Base-by-base conservation (phyloP, 2,113 vertebrate species). In the Lophius piscatorius region DNA sequence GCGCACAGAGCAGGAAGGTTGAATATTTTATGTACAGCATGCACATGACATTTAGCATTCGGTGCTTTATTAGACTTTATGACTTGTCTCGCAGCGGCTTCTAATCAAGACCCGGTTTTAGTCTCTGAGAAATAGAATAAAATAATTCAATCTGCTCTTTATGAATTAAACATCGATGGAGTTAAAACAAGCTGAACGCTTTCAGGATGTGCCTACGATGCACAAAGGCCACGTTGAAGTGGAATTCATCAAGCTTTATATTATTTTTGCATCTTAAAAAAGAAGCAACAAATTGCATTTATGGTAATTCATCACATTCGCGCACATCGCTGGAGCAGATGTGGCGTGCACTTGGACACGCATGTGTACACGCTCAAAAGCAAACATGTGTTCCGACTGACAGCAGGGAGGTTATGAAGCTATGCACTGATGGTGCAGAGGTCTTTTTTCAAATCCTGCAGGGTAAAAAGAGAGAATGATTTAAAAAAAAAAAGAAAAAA, bases 121-220 rank as follows among this genome's bases (percentile, higher is more conserved):
- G 3, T 58, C 45, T 1, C 6, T 20, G 2, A 38, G 48, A 50
- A 38, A 61, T 51, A 34, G 21, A 36, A 35, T 51, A 33, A 17
- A 48, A 61, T 54, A 35, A 66, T 70, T 66, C 44, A 47, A 44
- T 60, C 42, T 21, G 17, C 13, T n/a, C 55, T 70, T 63, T 63
- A 73, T 81, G 70, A 81, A 81, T 81, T 78, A 76, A 78, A n/a
- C 50, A 83, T 75, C 29, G 17, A 39, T 45, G 6, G 62, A 40
- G 26, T 38, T 39, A 41, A 50, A 63, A 70, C 6, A 24, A 66
- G 63, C 45, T 48, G 46, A 20, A 42, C 41, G 36, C 36, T 72
- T 46, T 40, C 45, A 47, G 28, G 64, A 68, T 57, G 31, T 57
- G 49, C 48, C 40, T 17, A 31, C 46, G 13, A 49, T 20, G 45